phyloP scores from a whole-genome alignment of 2,113 vertebrate genomes.

The Cervus canadensis region DNA sequence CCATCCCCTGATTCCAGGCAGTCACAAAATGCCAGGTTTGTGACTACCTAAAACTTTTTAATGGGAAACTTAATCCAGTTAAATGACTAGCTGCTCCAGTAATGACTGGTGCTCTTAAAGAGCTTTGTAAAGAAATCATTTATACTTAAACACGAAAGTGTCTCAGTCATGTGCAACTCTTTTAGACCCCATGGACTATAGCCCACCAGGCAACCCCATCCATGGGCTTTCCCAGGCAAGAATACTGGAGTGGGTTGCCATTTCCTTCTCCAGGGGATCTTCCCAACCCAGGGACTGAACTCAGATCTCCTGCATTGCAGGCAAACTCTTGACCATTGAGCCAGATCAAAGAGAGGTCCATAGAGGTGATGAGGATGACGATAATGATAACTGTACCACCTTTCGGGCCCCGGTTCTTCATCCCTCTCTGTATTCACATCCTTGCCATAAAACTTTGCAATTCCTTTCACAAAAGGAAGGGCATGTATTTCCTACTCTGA shows the following conservation, averaged over 20 bases:
- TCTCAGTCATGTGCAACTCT: not conserved
- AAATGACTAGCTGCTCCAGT: not conserved
- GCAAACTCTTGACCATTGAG: not conserved
- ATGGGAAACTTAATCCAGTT: not conserved
- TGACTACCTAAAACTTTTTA: not conserved
- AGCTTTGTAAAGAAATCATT: not conserved
- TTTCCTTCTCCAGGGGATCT: not conserved
- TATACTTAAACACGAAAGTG: not conserved
- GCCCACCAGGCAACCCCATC: not conserved
- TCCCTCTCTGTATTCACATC: not conserved
- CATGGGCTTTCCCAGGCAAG: not conserved
- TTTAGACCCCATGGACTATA: not conserved
- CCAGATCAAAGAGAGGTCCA: not conserved
- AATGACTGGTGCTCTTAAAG: not conserved
- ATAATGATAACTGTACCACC: not conserved
- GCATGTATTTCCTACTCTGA: not conserved
- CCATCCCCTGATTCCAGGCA: not conserved
- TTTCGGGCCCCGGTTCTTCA: not conserved
- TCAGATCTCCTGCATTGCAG: fast-evolving
- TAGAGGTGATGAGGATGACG: fast-evolving
- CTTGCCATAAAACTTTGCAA: not conserved
- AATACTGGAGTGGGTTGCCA: not conserved
- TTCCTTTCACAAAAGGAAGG: not conserved
- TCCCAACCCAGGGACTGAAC: fast-evolving
- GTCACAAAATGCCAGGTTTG: not conserved